phyloP scores from a whole-genome alignment of 1,140 invertebrate genomes.

The Leptinotarsa lineolata region DNA sequence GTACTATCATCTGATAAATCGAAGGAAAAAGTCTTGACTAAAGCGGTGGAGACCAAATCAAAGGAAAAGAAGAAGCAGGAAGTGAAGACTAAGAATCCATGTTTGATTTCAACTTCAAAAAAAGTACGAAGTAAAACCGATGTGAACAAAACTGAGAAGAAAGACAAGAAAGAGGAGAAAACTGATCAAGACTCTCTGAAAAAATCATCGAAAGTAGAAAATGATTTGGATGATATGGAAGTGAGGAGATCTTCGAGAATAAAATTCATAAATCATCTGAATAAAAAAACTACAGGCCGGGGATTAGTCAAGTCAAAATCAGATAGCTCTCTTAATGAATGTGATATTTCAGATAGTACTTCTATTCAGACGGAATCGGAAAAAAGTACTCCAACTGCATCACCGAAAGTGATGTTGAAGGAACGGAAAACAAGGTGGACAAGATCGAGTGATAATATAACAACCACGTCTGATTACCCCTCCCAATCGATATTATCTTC shows the following conservation, averaged over 20 bases:
- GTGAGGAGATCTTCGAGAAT: constrained; percentile 63
- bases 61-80: constrained; percentile 19
- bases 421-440: constrained; percentile 29
- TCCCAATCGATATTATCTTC: constrained; percentile 37
- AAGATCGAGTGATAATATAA: constrained; percentile 35
- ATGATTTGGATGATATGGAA: constrained; percentile 31
- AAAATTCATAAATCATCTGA: constrained; percentile 63
- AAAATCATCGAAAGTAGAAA: constrained; percentile 13
- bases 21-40: neutral
- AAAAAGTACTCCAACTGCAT: constrained; percentile 29
- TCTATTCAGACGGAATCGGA: constrained; percentile 40
- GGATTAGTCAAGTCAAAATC: constrained; percentile 57
- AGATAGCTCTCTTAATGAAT: constrained; percentile 49
- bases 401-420: constrained; percentile 23
- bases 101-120: neutral
- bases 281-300: constrained; percentile 63
- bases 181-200: constrained; percentile 6
- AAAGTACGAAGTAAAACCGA: constrained; percentile 31
- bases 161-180: constrained; percentile 24
- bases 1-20: neutral
- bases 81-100: neutral
- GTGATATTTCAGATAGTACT: constrained; percentile 37
- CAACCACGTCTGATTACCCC: neutral
- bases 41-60: neutral
- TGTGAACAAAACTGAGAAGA: constrained; percentile 27